A percentile compares a stretch with the other conserved stretches of the same genome.
These are phyloP conservation scores for Cisticola juncidis DNA, from an alignment of 2,113 vertebrate genomes.

Conservation along the genomic window DNA sequence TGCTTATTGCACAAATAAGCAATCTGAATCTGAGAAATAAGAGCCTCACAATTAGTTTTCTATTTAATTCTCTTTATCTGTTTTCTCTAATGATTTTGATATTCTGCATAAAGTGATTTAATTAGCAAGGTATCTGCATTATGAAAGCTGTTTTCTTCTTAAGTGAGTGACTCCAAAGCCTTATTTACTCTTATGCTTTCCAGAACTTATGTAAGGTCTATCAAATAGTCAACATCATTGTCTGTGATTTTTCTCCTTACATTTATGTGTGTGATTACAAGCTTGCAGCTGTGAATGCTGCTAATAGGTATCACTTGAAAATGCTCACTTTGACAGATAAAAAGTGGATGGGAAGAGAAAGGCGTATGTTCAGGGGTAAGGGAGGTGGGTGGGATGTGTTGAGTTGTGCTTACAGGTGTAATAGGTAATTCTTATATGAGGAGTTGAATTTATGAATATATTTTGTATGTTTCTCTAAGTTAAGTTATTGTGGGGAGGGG, in stretches of 20 bases:
- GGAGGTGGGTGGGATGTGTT: rapidly evolving
- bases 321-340: neutral
- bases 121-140: neutral
- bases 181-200: neutral
- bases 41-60: neutral
- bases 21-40: neutral
- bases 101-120: neutral
- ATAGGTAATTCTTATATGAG: rapidly evolving
- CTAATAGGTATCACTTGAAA: neutral
- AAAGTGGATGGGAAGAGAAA: neutral
- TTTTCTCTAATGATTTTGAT: neutral
- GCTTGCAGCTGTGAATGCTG: neutral
- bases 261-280: neutral
- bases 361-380: rapidly evolving
- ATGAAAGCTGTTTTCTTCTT: neutral
- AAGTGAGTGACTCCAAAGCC: neutral
- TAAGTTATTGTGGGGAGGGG: neutral
- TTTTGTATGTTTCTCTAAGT: neutral
- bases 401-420: neutral
- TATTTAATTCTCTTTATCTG: neutral
- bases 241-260: neutral
- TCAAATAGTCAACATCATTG: neutral
- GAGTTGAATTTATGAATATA: neutral
- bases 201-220: neutral
- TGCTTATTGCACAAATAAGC: neutral